Evolutionary conservation across 2,113 vertebrate species (phyloP).

Genomic region (Cyphomyrus discorhynchus): DNA sequence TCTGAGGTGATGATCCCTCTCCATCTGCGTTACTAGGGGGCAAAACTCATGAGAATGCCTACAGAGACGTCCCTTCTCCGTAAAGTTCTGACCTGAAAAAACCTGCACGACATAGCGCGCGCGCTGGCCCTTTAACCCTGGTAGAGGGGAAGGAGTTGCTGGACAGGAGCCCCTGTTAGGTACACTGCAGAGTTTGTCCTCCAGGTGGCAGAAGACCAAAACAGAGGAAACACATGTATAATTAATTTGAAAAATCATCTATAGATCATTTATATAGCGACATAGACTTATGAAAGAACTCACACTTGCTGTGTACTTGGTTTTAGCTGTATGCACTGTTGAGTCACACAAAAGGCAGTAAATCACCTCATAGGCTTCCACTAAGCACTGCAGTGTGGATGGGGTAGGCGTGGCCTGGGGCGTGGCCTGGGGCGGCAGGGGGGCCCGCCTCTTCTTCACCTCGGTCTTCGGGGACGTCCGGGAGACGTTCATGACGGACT

Average conservation of each 20-base stretch:
- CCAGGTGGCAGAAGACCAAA: not conserved
- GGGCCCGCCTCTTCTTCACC: conserved; percentile 78
- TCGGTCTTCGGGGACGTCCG: conserved; percentile 65
- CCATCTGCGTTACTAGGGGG: not conserved
- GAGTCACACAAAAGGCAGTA: not conserved
- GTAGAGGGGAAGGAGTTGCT: not conserved
- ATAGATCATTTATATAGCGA: not conserved
- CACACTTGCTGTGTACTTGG: not conserved
- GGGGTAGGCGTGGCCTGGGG: conserved; percentile 27
- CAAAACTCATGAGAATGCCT: not conserved
- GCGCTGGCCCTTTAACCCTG: not conserved
- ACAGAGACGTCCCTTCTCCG: not conserved
- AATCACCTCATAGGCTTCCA: conserved; percentile 53
- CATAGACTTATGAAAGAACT: not conserved
- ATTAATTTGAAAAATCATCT: not conserved
- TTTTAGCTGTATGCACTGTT: not conserved
- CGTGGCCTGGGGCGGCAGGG: conserved; percentile 61
- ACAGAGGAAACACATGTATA: not conserved
- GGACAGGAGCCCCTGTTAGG: too few relatives aligned
- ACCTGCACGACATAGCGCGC: not conserved
- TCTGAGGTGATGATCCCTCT: not conserved
- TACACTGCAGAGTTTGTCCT: not conserved
- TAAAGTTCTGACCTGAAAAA: not conserved
- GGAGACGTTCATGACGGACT: conserved; percentile 74
- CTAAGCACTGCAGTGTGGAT: conserved; percentile 17